A percentile compares a stretch with the other conserved stretches of the same genome.
Conservation (phyloP, 2,888 invertebrate species). For the Romanomermis culicivorax region DNA sequence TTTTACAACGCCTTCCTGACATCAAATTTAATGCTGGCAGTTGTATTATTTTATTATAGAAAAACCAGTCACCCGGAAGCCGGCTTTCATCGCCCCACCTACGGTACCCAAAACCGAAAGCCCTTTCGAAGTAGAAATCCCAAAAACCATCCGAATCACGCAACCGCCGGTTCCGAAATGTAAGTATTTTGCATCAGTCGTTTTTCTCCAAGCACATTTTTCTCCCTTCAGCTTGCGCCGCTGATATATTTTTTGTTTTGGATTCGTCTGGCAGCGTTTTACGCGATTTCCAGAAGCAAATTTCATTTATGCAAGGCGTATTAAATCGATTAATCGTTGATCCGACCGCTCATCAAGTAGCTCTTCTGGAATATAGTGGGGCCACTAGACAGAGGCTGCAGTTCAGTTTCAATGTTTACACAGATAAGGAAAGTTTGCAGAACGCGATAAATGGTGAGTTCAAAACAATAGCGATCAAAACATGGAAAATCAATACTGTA, state of each 20-base stretch:
- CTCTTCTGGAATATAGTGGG: constrained; percentile 1
- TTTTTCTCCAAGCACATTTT: background rate
- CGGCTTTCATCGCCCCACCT: too few relatives aligned
- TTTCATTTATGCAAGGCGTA: background rate
- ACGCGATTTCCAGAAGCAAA: constrained; percentile 1
- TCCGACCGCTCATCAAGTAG: background rate
- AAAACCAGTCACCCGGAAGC: too few relatives aligned
- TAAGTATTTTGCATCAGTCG: too few relatives aligned
- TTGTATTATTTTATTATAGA: too few relatives aligned
- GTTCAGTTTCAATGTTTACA: background rate
- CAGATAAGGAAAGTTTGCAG: background rate
- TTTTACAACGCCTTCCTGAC: too few relatives aligned
- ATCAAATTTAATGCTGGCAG: too few relatives aligned
- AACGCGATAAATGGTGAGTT: background rate
- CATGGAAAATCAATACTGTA: too few relatives aligned
- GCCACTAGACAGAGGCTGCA: background rate
- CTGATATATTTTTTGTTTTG: constrained; percentile 5
- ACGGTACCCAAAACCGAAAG: too few relatives aligned
- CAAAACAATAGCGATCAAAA: too few relatives aligned
- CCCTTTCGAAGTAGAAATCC: too few relatives aligned
- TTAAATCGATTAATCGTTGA: background rate
- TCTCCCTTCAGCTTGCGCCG: background rate
- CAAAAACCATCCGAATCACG: too few relatives aligned
- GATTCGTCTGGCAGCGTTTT: constrained; percentile 2
- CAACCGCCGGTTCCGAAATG: too few relatives aligned